phyloP scores from a whole-genome alignment of 2,888 invertebrate genomes.

The Acrobasis repandana region DNA sequence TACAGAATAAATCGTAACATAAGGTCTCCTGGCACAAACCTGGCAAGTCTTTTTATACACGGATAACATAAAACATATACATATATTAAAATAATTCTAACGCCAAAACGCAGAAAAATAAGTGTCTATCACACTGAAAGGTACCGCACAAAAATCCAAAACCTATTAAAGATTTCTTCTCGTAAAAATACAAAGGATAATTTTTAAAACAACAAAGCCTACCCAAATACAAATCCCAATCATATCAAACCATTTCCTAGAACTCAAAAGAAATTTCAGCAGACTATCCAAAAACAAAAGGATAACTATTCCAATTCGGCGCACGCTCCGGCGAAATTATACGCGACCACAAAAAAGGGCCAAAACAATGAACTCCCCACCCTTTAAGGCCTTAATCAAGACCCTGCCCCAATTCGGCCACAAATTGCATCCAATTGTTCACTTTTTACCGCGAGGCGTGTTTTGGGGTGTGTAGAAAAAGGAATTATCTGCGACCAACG shows the following conservation, averaged over 20 bases:
- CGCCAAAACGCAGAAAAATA: too few relatives aligned
- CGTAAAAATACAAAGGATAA: too few relatives aligned
- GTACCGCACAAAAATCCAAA: too few relatives aligned
- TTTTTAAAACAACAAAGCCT: too few relatives aligned
- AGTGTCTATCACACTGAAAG: too few relatives aligned
- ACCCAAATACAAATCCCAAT: neutral
- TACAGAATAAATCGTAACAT: too few relatives aligned
- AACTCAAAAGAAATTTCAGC: constrained; percentile 1
- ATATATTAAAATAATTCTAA: too few relatives aligned
- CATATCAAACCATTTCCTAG: neutral
- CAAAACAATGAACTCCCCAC: constrained; percentile 70
- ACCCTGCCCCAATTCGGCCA: constrained; percentile 76
- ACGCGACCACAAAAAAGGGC: constrained; percentile 62
- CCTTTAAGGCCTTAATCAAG: constrained; percentile 72
- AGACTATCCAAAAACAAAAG: constrained; percentile 45
- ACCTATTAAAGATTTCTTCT: too few relatives aligned
- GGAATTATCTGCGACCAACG: constrained; percentile 58
- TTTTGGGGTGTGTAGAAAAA: constrained; percentile 64
- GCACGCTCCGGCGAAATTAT: constrained; percentile 63
- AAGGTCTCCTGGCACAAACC: too few relatives aligned
- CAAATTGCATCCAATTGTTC: constrained; percentile 83
- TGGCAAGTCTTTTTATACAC: too few relatives aligned
- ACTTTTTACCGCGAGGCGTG: constrained; percentile 74
- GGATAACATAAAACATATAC: too few relatives aligned
- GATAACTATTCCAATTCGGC: constrained; percentile 51